Percentiles rank a stretch among this genome's conserved stretches.
Conservation (phyloP, 2,797 vertebrate genomes). For the Spheniscus humboldti region DNA sequence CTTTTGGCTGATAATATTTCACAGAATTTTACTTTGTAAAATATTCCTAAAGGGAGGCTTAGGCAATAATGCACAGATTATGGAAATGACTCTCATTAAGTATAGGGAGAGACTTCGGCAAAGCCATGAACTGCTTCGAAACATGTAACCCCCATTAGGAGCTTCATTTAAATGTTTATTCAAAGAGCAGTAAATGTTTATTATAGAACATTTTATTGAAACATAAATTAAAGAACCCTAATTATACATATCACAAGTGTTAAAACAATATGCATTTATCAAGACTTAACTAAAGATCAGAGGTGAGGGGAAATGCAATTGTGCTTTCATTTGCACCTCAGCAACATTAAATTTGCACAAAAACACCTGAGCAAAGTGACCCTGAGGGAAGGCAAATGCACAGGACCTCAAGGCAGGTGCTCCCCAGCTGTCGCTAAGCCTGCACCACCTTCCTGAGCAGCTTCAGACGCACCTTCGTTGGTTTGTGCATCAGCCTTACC, state of each 20-base stretch:
- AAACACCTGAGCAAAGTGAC: background rate
- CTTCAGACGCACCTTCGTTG: background rate
- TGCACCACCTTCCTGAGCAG: background rate
- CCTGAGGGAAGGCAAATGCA: background rate
- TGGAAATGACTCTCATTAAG: constrained; percentile 89
- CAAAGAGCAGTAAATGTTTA: constrained; percentile 73
- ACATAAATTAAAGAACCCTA: constrained; percentile 79
- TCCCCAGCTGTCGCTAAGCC: background rate
- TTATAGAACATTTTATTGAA: constrained; percentile 77
- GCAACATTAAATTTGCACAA: constrained; percentile 1
- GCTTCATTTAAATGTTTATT: constrained; percentile 77
- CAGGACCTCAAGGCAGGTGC: background rate
- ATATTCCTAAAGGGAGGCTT: constrained; percentile 85
- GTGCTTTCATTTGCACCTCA: constrained; percentile 40
- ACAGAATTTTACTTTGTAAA: constrained; percentile 75
- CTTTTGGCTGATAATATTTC: constrained; percentile 72
- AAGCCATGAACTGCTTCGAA: constrained; percentile 69
- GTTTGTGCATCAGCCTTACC: background rate
- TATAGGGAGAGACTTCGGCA: constrained; percentile 71
- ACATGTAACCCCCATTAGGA: constrained; percentile 70
- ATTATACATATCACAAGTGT: constrained; percentile 72
- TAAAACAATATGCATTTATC: constrained; percentile 71
- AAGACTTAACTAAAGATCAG: constrained; percentile 66
- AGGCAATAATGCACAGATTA: constrained; percentile 89
- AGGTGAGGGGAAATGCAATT: constrained; percentile 38